Base-by-base conservation (phyloP, 2,888 invertebrate species). In the Protodeltote pygarga region DNA sequence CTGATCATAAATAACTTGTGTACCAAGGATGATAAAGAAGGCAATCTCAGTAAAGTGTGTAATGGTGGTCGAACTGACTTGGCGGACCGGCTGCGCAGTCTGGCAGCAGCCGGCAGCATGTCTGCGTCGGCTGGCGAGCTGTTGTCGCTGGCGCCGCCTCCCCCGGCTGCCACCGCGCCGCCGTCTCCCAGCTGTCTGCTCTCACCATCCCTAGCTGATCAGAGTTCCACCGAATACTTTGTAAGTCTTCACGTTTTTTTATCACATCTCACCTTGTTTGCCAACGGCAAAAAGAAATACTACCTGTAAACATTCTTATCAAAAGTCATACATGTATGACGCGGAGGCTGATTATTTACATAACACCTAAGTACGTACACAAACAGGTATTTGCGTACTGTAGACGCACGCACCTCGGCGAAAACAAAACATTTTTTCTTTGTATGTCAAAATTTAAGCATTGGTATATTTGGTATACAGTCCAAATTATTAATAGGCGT, bases 1-100 rank as follows among this genome's bases (percentile, higher is more conserved):
- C 78, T 84, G 64, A 93, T 82, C 23, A 93, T 93, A 34, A 92
- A 93, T 70, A 92, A 93, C 55, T 81, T 91, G 42, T 83, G 81
- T 63, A 79, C 81, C 2, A 75, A 72, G 25, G 84, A 81, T 17
- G 83, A 82, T 27, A 81, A 82, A 45, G 81, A 82, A 2, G 71
- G 79, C 9, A 74, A 73, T 34, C 51, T 61, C 4, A 71, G 65
- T 32, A 82, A 80, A 44, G 66, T 63, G 10, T 71, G 73, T 48
- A 77, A 73, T 34, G 73, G 75, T 10, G 89, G 87, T 0, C 89
- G 87, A 55, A 90, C 92, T 11, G 93, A 92, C 51, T 73, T 93
- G 44, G 89, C 92, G 9, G 89, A 85, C 59, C 81, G 91, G 38
- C 73, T 91, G 35, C 83, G 89, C 13, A 87, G 85, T 77, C 80